phyloP scores from a whole-genome alignment of 2,888 invertebrate species.

The Ametastegia equiseti region DNA sequence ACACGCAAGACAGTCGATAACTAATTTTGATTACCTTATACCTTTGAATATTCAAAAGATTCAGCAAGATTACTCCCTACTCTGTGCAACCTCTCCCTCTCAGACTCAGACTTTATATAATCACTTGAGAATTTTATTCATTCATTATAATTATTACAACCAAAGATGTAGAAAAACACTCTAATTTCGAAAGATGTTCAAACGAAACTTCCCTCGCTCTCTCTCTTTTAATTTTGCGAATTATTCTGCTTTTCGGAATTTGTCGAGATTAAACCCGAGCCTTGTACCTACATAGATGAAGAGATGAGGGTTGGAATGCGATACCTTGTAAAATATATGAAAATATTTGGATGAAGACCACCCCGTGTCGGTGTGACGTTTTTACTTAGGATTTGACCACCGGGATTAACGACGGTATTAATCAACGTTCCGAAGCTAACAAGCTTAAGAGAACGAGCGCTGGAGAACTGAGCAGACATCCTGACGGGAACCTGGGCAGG shows the following conservation, averaged over 20 bases:
- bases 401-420: slow-evolving; percentile 4
- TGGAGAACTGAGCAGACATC: neutral
- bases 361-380: neutral
- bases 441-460: neutral
- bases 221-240: neutral
- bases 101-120: neutral
- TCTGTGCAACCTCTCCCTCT: neutral
- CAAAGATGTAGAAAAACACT: no score
- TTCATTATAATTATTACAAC: no score
- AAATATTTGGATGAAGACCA: neutral
- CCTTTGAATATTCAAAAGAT: slow-evolving; percentile 13
- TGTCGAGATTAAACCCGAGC: no score
- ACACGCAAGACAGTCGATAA: slow-evolving; percentile 2
- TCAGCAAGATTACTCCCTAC: neutral
- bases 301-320: neutral
- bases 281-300: no score
- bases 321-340: neutral
- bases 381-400: neutral
- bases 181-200: no score
- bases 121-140: neutral
- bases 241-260: no score
- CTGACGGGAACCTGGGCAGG: neutral
- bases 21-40: slow-evolving; percentile 21
- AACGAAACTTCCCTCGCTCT: no score
- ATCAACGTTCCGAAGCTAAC: neutral